Base-by-base conservation (phyloP, 2,797 vertebrate species). In the Anas capensis region DNA sequence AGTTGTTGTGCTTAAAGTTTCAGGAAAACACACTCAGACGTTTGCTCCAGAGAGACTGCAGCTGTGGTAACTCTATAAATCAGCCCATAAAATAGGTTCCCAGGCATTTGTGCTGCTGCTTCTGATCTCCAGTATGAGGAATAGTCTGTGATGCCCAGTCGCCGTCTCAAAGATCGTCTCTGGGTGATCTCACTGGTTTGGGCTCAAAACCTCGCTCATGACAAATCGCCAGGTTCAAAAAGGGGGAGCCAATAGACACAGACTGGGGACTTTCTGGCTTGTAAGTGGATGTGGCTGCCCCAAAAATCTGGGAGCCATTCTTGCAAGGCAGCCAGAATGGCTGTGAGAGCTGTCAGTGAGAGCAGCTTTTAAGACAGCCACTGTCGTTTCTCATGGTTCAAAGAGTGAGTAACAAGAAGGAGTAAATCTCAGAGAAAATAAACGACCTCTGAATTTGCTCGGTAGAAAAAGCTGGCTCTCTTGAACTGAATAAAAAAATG, bases 371-470 rank as follows among this genome's bases (percentile, higher is more conserved):
- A 92, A 96, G 88, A 73, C 29, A 80, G 73, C 84, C 78, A 51
- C 91, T 97, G 97, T 93, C 86, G 97, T 96, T 97, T 96, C 75
- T 95, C 90, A 73, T 26, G 70, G 83, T 96, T 95, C 88, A 96
- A 95, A 96, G 91, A 95, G 31, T 78, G 19, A 97, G 86, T 96
- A 94, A 96, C 85, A 97, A 96, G 97, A 97, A 80, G 58, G 92
- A 96, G 91, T 75, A 86, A 95, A 92, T 95, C 95, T 97, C 88
- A 95, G 95, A 95, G 90, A 96, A 96, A 40, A 97, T 54, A 96
- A 96, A 95, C 96, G 96, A 97, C 96, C 95, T 97, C 97, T 97
- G 97, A 96, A 93, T 97, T 97, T 97, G 97, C 84, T 96, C 86
- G 96, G 93, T 2, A 34, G 51, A 97, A 96, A 92, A 91, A 86